phyloP scores from a whole-genome alignment of 2,113 vertebrate species.

The Gulo gulo region DNA sequence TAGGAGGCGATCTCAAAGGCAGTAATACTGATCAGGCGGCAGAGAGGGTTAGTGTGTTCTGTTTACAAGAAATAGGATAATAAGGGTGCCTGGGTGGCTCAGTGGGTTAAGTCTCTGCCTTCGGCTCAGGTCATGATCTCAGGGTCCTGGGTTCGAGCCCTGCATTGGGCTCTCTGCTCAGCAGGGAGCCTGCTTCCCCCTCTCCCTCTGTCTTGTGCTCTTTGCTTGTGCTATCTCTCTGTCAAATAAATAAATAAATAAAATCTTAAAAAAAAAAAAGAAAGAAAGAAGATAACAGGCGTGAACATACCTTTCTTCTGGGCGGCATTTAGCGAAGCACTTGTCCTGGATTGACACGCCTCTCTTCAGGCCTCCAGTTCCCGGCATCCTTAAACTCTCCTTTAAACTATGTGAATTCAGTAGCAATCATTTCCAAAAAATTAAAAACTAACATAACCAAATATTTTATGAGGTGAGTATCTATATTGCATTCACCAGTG shows the following conservation, averaged over 20 bases:
- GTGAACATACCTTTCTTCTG: neutral
- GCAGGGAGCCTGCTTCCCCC: no score
- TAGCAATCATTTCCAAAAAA: neutral
- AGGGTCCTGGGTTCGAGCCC: no score
- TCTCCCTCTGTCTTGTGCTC: no score
- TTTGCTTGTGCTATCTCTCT: no score
- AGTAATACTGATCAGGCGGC: accelerated
- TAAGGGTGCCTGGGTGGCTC: no score
- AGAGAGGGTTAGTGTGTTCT: neutral
- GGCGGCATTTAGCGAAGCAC: neutral
- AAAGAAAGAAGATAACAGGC: no score
- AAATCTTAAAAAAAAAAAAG: no score
- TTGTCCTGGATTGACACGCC: no score
- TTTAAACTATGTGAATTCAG: neutral
- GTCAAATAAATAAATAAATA: no score
- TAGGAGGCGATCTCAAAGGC: neutral
- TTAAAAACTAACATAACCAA: neutral
- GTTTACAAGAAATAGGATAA: neutral
- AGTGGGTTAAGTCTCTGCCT: no score
- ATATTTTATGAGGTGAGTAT: neutral
- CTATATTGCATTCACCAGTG: neutral
- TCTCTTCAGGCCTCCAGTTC: neutral
- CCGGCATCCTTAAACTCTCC: neutral
- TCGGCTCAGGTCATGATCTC: no score
- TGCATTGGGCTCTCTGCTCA: no score